Evolutionary conservation across 2,113 vertebrate species (phyloP), one percentile per base, ranked within the genome.

Genomic region (Garra rufa): DNA sequence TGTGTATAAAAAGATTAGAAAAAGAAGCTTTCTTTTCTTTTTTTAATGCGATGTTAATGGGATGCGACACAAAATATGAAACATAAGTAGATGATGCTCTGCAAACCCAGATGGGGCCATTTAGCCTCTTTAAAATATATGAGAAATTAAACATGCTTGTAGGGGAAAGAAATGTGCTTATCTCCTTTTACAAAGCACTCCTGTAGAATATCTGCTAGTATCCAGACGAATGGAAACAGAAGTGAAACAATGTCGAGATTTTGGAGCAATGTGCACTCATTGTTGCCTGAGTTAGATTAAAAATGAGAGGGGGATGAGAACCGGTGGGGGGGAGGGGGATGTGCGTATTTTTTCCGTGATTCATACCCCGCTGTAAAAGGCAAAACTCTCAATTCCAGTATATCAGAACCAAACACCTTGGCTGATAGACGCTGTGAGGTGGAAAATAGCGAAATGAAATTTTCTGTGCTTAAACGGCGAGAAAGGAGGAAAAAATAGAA

Each of bases 381-480:
- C 75, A 81, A 88, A 88, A 91, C 89, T 92, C 90, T 90, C 80
- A 88, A 86, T 92, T 91, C 90, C 88, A 89, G 84, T 92, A 84
- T 94, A 94, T 93, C 92, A 91, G 90, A 83, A 91, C 81, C 67
- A 81, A 93, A 94, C 92, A 93, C 91, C 93, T 93, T 93, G 89
- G 87, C 89, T 88, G 92, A 90, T 89, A 89, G 87, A 77, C 70
- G 88, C 90, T 88, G 88, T 86, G 87, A 89, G 88, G 87, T 88
- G 90, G 89, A 91, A 88, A 88, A 88, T 86, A 87, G 88, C 82
- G 17, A 88, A 91, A 92, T 91, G 81, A 90, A 92, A 92, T 89
- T 88, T 87, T 83, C 89, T 85, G 73, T 81, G 83, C 90, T 87
- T 86, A 87, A 86, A 83, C 77, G 73, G 79, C 41, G 73, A 84